These are phyloP conservation scores for Yponomeuta evonymella DNA, from an alignment of 2,888 invertebrate species.

Conservation along the genomic window DNA sequence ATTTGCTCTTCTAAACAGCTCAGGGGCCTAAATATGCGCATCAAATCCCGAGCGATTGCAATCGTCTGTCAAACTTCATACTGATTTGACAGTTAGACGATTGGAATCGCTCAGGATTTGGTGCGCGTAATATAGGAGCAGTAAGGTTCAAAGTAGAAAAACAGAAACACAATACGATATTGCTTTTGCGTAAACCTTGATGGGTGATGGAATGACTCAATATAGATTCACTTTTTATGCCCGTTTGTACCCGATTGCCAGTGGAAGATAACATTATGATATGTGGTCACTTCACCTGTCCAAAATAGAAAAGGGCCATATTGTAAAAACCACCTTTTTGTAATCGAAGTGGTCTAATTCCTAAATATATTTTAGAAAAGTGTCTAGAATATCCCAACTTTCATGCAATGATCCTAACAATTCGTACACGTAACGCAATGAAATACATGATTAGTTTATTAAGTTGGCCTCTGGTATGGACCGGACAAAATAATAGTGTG, in stretches of 20 bases:
- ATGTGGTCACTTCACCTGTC: background rate
- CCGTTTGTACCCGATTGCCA: background rate
- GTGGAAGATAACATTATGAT: background rate
- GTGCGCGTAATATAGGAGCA: too few relatives aligned
- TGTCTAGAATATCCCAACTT: too few relatives aligned
- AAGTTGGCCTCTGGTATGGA: background rate
- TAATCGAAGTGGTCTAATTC: too few relatives aligned
- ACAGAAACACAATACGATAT: background rate
- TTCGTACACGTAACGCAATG: background rate
- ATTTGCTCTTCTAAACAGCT: slow-evolving; percentile 85
- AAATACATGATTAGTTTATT: too few relatives aligned
- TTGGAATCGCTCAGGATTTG: too few relatives aligned
- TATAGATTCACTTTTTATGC: background rate
- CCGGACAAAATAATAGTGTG: slow-evolving; percentile 35
- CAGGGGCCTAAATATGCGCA: background rate
- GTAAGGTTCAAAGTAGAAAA: slow-evolving; percentile 7
- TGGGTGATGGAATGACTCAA: background rate
- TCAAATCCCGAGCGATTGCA: too few relatives aligned
- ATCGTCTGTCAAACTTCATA: too few relatives aligned
- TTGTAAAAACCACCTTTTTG: too few relatives aligned
- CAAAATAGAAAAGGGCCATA: too few relatives aligned
- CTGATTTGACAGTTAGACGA: too few relatives aligned
- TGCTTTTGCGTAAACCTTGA: background rate
- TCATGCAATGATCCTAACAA: background rate
- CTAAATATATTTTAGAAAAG: too few relatives aligned